These are phyloP conservation scores for Rhadina sibilatrix DNA, from an alignment of 2,113 vertebrate species.

Conservation along the genomic window DNA sequence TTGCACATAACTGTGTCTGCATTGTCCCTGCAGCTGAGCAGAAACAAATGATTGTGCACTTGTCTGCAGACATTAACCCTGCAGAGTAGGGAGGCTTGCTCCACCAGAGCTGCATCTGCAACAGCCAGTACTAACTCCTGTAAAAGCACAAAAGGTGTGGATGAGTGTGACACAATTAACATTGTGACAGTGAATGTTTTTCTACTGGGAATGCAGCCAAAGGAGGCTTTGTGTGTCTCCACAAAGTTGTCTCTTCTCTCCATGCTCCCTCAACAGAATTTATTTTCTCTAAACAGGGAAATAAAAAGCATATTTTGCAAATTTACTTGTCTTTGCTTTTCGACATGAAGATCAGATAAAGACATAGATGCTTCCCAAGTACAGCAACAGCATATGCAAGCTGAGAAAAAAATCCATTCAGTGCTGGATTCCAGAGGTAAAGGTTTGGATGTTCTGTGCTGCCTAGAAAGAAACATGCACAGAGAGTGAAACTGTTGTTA, in stretches of 20 bases:
- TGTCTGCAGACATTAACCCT: conserved; percentile 18
- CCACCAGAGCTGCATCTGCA: neutral
- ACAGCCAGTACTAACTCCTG: neutral
- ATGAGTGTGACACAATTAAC: neutral
- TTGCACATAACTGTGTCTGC: conserved; percentile 20
- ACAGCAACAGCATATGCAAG: neutral
- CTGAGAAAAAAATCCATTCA: neutral
- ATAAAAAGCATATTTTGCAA: neutral
- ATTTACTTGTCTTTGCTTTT: neutral
- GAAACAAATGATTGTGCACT: neutral
- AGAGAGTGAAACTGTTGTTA: neutral
- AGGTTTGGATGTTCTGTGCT: neutral
- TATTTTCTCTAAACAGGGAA: neutral
- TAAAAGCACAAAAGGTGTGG: neutral
- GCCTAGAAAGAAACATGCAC: neutral
- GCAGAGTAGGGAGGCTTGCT: neutral
- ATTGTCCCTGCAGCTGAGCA: conserved; percentile 30
- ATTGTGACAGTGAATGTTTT: neutral
- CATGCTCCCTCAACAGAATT: neutral
- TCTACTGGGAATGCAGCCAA: neutral
- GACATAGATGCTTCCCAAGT: neutral
- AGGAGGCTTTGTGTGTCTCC: neutral
- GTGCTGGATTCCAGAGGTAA: neutral
- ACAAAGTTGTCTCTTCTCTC: neutral
- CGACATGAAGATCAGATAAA: neutral